A percentile compares a stretch with the other conserved stretches of the same genome.
Conservation (phyloP, 2,888 invertebrate genomes). For the Ethmia dodecea region DNA sequence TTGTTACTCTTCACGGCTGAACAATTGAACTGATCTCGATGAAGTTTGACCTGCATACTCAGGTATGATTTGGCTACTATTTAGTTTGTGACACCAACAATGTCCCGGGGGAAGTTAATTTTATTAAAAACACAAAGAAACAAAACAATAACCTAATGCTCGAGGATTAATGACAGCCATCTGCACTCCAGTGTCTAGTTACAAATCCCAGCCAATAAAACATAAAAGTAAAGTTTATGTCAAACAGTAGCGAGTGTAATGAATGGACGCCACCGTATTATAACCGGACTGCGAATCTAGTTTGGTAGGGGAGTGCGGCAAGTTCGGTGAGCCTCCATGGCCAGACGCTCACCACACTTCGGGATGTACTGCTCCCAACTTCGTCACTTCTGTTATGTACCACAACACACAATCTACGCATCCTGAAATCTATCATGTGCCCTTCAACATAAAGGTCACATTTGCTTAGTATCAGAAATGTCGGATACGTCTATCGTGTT, state of each 20-base stretch:
- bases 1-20: no score
- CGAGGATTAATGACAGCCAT: no score
- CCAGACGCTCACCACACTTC: constrained; percentile 74
- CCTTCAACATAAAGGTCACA: constrained; percentile 12
- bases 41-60: no score
- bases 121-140: no score
- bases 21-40: no score
- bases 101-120: no score
- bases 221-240: constrained; percentile 44
- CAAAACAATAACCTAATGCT: no score
- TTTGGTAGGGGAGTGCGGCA: constrained; percentile 72
- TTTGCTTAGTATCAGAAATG: constrained; percentile 11
- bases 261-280: constrained; percentile 65
- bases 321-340: constrained; percentile 76
- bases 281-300: constrained; percentile 74
- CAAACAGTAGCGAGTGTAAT: constrained; percentile 68
- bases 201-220: constrained; percentile 39
- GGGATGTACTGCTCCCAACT: constrained; percentile 56
- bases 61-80: no score
- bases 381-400: constrained; percentile 25
- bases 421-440: constrained; percentile 22
- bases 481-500: constrained; percentile 13
- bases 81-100: no score
- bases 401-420: constrained; percentile 24
- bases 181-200: constrained; percentile 6